Base-by-base conservation (phyloP, 2,888 invertebrate genomes). In the Colostygia pectinataria region DNA sequence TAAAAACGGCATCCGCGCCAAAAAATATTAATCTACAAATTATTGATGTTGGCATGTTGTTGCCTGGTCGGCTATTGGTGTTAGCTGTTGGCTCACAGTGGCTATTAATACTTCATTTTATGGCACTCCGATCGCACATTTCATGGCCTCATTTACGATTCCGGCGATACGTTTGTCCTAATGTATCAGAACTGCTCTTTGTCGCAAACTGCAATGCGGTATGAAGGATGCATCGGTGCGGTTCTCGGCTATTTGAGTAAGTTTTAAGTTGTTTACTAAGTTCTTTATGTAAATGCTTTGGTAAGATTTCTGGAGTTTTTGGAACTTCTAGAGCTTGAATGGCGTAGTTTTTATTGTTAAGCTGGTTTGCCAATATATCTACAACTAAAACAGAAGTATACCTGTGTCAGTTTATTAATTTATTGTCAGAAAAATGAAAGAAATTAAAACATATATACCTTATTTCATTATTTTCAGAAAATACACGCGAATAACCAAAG, bases 151-250 rank as follows among this genome's bases (percentile, higher is more conserved):
- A 54, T 54, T 48, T 49, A 54, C 49, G 53, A 54, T 53, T 37
- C 51, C 6, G 33, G 24, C 53, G 42, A 47, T 49, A 45, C 51
- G 42, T 53, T 44, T 47, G 52, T 55, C 55, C 68, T 68, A 68
- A 68, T 68, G 66, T 67, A 65, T 66, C 67, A 57, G 65, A 63
- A 63, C 59, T 63, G 59, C 61, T 65, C 63, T 64, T 58, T 65
- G 72, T 66, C 61, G 67, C 62, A 41, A 63, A 61, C 71, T 71
- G 72, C 74, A 71, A 57, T 73, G 74, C 72, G 62, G 73, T 40
- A 14, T 40, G 40, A 31, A 14, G 28, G 27, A 34, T 34, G 20
- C 34, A 23, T 2, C 20, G 20, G 4, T 20, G 5, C 29, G 10
- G 7, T 12, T 29, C 10, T 1, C 1, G 13, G n/a, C 20, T 20